Percentiles rank a stretch among this genome's conserved stretches.
Evolutionary conservation across 1,140 invertebrate species (phyloP).

Genomic region (Drosophila kanapiae): DNA sequence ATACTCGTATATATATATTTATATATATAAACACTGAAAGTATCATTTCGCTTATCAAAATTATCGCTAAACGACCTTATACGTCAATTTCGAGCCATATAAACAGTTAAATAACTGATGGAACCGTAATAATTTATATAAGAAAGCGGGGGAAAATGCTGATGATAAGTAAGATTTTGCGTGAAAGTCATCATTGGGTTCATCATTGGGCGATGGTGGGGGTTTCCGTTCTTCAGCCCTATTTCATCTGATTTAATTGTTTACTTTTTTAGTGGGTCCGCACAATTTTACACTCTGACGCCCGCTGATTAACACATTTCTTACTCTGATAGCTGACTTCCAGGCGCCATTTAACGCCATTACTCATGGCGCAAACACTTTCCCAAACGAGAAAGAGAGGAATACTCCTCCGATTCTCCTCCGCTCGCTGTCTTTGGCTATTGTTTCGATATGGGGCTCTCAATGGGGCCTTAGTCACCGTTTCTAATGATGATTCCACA

Average conservation of each 20-base stretch:
- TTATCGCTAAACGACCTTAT: conserved; percentile 76
- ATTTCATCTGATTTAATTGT: conserved; percentile 48
- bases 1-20: conserved; percentile 22
- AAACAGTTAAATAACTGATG: conserved; percentile 51
- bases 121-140: conserved; percentile 46
- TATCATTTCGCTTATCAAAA: conserved; percentile 65
- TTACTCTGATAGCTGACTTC: conserved; percentile 22
- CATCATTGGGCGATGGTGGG: not conserved
- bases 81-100: conserved; percentile 49
- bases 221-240: conserved; percentile 30
- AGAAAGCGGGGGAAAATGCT: conserved; percentile 16
- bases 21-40: conserved; percentile 22
- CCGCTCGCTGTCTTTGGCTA: conserved; percentile 8
- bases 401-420: conserved; percentile 9
- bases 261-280: conserved; percentile 41
- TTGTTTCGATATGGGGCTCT: conserved; percentile 26
- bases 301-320: conserved; percentile 67
- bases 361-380: conserved; percentile 62
- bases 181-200: conserved; percentile 32
- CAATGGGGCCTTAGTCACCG: conserved; percentile 60
- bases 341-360: conserved; percentile 67
- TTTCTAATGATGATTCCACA: conserved; percentile 39
- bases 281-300: conserved; percentile 37
- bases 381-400: conserved; percentile 5
- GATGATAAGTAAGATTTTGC: conserved; percentile 30